Evolutionary conservation across 2,888 invertebrate species (phyloP).

Genomic region (Argynnis bischoffii): DNA sequence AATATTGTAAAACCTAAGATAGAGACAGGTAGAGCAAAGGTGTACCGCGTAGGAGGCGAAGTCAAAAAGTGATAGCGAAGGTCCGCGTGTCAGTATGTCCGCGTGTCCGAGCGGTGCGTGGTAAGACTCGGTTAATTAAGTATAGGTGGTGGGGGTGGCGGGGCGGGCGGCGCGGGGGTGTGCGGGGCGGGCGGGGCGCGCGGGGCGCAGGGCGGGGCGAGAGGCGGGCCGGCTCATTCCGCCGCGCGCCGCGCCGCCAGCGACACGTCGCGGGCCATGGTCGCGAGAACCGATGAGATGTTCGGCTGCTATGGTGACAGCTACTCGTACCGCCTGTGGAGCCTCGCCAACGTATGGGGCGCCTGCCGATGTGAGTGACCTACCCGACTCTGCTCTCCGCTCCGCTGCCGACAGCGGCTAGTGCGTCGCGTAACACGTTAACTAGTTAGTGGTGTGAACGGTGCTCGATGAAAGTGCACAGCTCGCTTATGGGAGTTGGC

Average conservation of each 20-base stretch:
- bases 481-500: slow-evolving; percentile 79
- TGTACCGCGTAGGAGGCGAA: slow-evolving; percentile 54
- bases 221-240: slow-evolving; percentile 71
- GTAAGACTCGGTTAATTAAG: slow-evolving; percentile 68
- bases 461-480: slow-evolving; percentile 79
- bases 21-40: slow-evolving; percentile 73
- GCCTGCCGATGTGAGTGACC: slow-evolving; percentile 88
- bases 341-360: slow-evolving; percentile 89
- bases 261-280: slow-evolving; percentile 85
- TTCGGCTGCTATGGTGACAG: slow-evolving; percentile 88
- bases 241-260: slow-evolving; percentile 76
- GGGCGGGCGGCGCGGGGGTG: slow-evolving; percentile 51
- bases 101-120: slow-evolving; percentile 31
- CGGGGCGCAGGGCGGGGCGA: slow-evolving; percentile 61
- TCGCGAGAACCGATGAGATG: slow-evolving; percentile 91
- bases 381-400: slow-evolving; percentile 43
- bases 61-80: slow-evolving; percentile 48
- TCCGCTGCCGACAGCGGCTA: slow-evolving; percentile 28
- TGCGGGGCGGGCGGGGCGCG: slow-evolving; percentile 46
- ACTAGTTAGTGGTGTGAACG: slow-evolving; percentile 60
- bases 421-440: slow-evolving; percentile 50
- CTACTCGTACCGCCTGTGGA: slow-evolving; percentile 89
- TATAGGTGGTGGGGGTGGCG: slow-evolving; percentile 57
- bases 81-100: slow-evolving; percentile 13
- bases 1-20: slow-evolving; percentile 48